Evolutionary conservation across 1,140 invertebrate species (phyloP).

Genomic region (Drosophila sp.): DNA sequence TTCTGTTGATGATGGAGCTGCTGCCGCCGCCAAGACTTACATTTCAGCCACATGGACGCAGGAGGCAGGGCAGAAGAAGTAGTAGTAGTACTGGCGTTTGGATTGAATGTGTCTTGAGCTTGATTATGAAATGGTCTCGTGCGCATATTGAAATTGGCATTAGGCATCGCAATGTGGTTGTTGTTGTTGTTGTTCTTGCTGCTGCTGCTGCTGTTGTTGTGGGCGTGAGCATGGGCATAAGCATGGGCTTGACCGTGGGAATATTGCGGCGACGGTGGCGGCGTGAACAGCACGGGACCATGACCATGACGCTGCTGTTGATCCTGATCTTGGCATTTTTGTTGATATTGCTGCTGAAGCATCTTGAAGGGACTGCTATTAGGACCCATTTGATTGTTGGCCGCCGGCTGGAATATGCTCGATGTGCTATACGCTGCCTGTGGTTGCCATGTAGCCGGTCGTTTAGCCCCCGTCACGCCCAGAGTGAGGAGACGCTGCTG

Average conservation of each 20-base stretch:
- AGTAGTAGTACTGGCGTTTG: constrained; percentile 64
- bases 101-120: constrained; percentile 79
- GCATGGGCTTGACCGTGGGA: constrained; percentile 42
- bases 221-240: constrained; percentile 39
- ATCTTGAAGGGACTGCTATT: constrained; percentile 45
- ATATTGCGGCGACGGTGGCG: constrained; percentile 60
- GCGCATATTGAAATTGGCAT: constrained; percentile 72
- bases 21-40: constrained; percentile 82
- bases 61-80: constrained; percentile 69
- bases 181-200: constrained; percentile 22
- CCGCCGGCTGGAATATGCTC: constrained; percentile 67
- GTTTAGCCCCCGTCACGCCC: constrained; percentile 29
- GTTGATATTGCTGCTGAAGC: constrained; percentile 65
- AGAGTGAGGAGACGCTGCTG: constrained; percentile 67
- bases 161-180: constrained; percentile 62
- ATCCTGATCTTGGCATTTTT: constrained; percentile 50
- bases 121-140: constrained; percentile 78
- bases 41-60: constrained; percentile 78
- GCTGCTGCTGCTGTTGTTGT: constrained; percentile 27
- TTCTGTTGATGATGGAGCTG: constrained; percentile 31
- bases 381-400: constrained; percentile 10
- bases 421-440: constrained; percentile 58
- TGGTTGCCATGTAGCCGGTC: constrained; percentile 60
- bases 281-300: constrained; percentile 43
- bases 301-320: constrained; percentile 26